Conservation (phyloP, 1,140 invertebrate genomes). For the Euschistus heros region DNA sequence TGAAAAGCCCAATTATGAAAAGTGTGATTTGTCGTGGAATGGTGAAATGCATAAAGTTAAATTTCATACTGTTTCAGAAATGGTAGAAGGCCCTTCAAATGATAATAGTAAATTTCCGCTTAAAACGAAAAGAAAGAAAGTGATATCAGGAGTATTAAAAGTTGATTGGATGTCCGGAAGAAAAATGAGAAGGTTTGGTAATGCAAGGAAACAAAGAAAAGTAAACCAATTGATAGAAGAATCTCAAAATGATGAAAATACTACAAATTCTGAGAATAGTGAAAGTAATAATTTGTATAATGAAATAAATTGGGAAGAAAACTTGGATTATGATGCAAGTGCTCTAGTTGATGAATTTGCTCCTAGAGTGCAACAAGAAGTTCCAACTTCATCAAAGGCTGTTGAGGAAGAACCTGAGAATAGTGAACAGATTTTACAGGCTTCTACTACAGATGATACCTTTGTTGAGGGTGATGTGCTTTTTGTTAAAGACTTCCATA, state of each 20-base stretch:
- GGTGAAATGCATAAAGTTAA: conserved; percentile 1
- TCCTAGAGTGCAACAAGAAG: neutral
- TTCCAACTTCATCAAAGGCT: neutral
- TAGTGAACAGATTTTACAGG: neutral
- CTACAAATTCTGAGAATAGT: conserved; percentile 25
- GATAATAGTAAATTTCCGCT: neutral
- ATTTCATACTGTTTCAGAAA: conserved; percentile 2
- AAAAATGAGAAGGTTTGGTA: neutral
- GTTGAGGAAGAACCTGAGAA: neutral
- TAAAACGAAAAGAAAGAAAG: neutral
- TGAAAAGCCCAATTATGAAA: neutral
- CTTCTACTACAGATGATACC: too few species aligned
- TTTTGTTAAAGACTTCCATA: neutral
- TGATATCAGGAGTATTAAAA: neutral
- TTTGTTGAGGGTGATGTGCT: too few species aligned
- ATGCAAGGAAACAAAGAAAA: neutral
- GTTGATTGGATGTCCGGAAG: neutral
- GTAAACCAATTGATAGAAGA: conserved; percentile 5
- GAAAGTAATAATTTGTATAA: conserved; percentile 20
- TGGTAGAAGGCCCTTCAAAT: conserved; percentile 2
- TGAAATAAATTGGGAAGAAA: conserved; percentile 26
- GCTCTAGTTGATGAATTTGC: conserved; percentile 24
- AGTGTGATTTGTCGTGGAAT: neutral
- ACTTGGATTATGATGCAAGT: conserved; percentile 20
- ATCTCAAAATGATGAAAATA: conserved; percentile 21